Evolutionary conservation across 2,797 vertebrate genomes (phyloP), one percentile per base, ranked within the genome.

Genomic region (Meriones psammophilus): DNA sequence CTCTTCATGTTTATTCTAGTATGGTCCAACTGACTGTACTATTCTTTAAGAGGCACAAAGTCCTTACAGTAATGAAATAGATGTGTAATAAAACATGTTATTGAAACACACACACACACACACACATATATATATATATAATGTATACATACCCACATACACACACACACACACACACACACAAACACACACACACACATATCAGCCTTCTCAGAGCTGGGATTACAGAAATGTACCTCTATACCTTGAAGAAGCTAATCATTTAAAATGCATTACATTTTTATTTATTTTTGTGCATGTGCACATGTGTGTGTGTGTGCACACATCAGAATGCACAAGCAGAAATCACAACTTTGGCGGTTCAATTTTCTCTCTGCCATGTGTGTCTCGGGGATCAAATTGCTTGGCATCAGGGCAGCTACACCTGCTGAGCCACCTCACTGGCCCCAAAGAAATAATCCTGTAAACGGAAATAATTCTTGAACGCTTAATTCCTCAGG

Each of bases 71-170:
- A 91, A 92, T 79, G n/a, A 78, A 89, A 74, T 81, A n/a, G 30
- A 74, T 74, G 78, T 88, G 36, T 89, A 85, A n/a, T 92, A 71
- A 91, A 93, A 69, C 66, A 46, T 68, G 6, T 64, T 33, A 89
- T 85, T 79, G 18, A 91, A 92, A 92, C 3, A 13, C 4, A 42
- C 28, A 42, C 30, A 78, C 20, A 56, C 56, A 20, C 42, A 42
- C 42, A 42, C 42, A 3, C 42, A 42, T 4, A n/a, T 22, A 79
- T 79, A 79, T 39, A 39, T 79, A n/a, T n/a, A 79, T 79, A 79
- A 58, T 3, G 60, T 9, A 14, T 33, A 58, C 18, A 60, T 30
- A 62, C n/a, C 1, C 8, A 10, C 50, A n/a, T n/a, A n/a, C n/a
- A n/a, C n/a, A n/a, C n/a, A n/a, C n/a, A n/a, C n/a, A n/a, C n/a